These are phyloP conservation scores for Diploscapter pachys DNA, from an alignment of 1,140 invertebrate genomes.

Conservation along the genomic window DNA sequence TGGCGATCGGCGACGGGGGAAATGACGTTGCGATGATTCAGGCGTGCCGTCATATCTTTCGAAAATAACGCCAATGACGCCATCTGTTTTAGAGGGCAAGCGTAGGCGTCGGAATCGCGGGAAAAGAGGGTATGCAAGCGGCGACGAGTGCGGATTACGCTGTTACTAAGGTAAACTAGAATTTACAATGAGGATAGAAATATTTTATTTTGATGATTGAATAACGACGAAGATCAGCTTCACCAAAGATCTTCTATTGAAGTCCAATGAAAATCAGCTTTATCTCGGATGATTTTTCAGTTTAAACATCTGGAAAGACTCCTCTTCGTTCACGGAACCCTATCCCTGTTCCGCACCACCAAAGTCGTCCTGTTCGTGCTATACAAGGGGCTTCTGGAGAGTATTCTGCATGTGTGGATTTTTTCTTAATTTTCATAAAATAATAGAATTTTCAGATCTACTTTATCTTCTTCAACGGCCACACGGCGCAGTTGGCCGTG, in stretches of 20 bases:
- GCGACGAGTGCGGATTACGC: conserved; percentile 84
- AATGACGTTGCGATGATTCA: conserved; percentile 99
- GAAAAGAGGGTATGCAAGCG: conserved; percentile 92
- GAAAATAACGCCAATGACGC: background rate
- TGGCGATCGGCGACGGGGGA: conserved; percentile 97
- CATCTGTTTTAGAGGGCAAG: conserved; percentile 61
- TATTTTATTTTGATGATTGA: conserved; percentile 10
- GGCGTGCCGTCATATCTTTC: background rate
- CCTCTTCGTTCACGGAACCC: conserved; percentile 93
- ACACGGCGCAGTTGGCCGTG: conserved; percentile 95
- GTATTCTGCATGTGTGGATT: conserved; percentile 62
- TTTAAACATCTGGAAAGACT: conserved; percentile 71
- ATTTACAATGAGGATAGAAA: background rate
- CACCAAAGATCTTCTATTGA: background rate
- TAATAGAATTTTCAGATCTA: conserved; percentile 67
- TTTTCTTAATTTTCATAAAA: conserved; percentile 69
- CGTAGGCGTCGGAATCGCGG: conserved; percentile 91
- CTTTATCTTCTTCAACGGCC: conserved; percentile 93
- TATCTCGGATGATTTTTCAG: conserved; percentile 62
- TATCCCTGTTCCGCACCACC: conserved; percentile 93
- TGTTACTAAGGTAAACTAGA: conserved; percentile 73
- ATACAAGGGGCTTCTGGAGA: conserved; percentile 88
- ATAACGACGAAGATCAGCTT: background rate
- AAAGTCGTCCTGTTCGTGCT: conserved; percentile 98
- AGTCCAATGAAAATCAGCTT: background rate